Base-by-base conservation (phyloP, 64 coral and sea anemone species). In the Actinia tenebrosa region DNA sequence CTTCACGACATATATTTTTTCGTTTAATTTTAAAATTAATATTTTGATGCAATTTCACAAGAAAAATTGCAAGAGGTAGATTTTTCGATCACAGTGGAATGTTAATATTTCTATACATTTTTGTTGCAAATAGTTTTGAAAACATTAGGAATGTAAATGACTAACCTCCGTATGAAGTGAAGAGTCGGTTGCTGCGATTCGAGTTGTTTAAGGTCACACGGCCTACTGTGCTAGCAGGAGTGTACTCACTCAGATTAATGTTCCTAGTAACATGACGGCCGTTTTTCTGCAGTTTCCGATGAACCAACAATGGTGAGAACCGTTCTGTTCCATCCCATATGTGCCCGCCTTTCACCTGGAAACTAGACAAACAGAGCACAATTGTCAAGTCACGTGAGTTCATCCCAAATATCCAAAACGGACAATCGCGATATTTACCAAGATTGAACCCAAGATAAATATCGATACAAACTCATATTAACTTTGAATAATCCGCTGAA, bases 291-390 rank as follows among this genome's bases (percentile, higher is more conserved):
- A 58, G 56, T 55, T 52, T 23, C n/a, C 47, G 25, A 75, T 75
- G 69, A 43, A 86, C 79, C 66, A 42, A 97, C 94, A 97, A 97
- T 97, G 88, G 62, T 97, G 94, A 45, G 94, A 97, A 93, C 84
- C 80, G 87, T 72, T 30, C 4, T 56, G 71, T 50, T 7, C 45
- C 37, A 23, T n/a, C 17, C 91, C 94, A 97, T 84, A 86, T 97
- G 94, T 47, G 88, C 58, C 79, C 69, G 18, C 84, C 20, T 55
- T 90, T 90, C 94, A 97, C 94, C 94, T 97, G 94, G 83, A 64
- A 86, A 30, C 56, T 79, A 87, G 77, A 82, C 89, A 97, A 97
- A 97, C 80, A 97, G 11, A n/a, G 55, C 89, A 97, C 94, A 97
- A 97, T 97, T 61, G 85, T 7, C 19, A 18, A 45, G 88, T 97